Evolutionary conservation across 2,113 vertebrate species (phyloP).

Genomic region (Centropristis striata): DNA sequence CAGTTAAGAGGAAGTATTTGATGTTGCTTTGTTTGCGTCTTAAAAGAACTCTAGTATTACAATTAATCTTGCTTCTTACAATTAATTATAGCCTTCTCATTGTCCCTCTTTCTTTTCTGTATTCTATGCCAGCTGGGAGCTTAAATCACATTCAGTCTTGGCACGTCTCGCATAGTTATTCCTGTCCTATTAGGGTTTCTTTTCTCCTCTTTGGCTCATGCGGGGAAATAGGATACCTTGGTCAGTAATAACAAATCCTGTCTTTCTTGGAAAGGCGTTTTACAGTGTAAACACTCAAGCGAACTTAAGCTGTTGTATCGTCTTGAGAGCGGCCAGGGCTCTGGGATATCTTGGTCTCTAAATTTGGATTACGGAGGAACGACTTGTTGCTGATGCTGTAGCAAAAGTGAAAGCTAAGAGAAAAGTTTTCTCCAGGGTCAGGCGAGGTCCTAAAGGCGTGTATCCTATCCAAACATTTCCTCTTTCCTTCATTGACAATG

Average conservation of each 20-base stretch:
- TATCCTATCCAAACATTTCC: slow-evolving; percentile 27
- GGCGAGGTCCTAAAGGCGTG: slow-evolving; percentile 1
- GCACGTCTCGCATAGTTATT: slow-evolving; percentile 32
- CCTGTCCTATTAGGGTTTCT: slow-evolving; percentile 44
- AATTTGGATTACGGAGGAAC: slow-evolving; percentile 38
- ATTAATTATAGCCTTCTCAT: slow-evolving; percentile 24
- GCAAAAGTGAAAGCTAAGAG: slow-evolving; percentile 11
- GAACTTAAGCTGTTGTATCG: slow-evolving; percentile 60
- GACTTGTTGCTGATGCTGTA: slow-evolving; percentile 10
- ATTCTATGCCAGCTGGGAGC: slow-evolving; percentile 1
- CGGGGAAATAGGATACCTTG: slow-evolving; percentile 40
- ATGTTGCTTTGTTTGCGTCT: slow-evolving; percentile 22
- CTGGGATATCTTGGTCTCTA: slow-evolving; percentile 28
- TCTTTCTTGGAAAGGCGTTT: slow-evolving; percentile 71
- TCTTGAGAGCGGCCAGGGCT: slow-evolving; percentile 20
- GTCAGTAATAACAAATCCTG: slow-evolving; percentile 59
- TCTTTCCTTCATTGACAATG: slow-evolving; percentile 55
- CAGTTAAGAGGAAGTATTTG: slow-evolving; percentile 30
- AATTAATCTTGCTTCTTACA: slow-evolving; percentile 8
- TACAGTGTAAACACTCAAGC: slow-evolving; percentile 65
- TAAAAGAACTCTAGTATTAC: not conserved
- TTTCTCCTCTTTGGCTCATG: slow-evolving; percentile 45
- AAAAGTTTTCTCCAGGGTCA: slow-evolving; percentile 1
- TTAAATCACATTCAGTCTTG: slow-evolving; percentile 30
- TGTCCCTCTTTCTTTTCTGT: slow-evolving; percentile 15